Evolutionary conservation across 2,797 vertebrate species (phyloP), one percentile per base, ranked within the genome.

Genomic region (Lepilemur septentrionalis): DNA sequence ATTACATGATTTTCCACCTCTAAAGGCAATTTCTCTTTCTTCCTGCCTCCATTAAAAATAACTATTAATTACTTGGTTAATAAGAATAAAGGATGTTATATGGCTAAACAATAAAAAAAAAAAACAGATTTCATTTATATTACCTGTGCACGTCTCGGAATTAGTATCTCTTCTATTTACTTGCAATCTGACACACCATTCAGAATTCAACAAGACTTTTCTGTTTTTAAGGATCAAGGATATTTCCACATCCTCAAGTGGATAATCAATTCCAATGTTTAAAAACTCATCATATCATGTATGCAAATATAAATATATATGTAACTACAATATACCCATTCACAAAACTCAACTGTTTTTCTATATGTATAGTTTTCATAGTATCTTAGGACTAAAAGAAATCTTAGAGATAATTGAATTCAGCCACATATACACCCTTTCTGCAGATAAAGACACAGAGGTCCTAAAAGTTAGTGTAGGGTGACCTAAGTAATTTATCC

Each of bases 1-100:
- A 72, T 65, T 69, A 57, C 22, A 59, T 46, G 25, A 83, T 50
- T 90, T 43, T 15, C 5, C 23, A 32, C 35, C 5, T 59, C 41
- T 79, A 91, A 93, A 4, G 92, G 70, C 17, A 65, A 41, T 92
- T 88, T 43, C 35, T 69, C 7, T 18, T 48, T 79, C 38, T 84
- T 82, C 30, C 7, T 69, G 20, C 30, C n/a, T 75, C 41, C 38
- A 75, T 76, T 93, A 89, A 95, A 95, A 93, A 69, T 55, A 93
- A 72, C 8, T 43, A 65, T 50, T 52, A 94, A 70, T 70, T 82
- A 83, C 23, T 57, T 57, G 30, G 7, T 61, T 81, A 91, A 72
- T 46, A 84, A 93, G 9, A 79, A n/a, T 57, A 50, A 91, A 82
- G 6, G 85, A 81, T 61, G 23, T 11, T 13, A 94, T 38, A 48